Evolutionary conservation across 2,113 vertebrate genomes (phyloP).

Genomic region (Oceanodroma tethys): DNA sequence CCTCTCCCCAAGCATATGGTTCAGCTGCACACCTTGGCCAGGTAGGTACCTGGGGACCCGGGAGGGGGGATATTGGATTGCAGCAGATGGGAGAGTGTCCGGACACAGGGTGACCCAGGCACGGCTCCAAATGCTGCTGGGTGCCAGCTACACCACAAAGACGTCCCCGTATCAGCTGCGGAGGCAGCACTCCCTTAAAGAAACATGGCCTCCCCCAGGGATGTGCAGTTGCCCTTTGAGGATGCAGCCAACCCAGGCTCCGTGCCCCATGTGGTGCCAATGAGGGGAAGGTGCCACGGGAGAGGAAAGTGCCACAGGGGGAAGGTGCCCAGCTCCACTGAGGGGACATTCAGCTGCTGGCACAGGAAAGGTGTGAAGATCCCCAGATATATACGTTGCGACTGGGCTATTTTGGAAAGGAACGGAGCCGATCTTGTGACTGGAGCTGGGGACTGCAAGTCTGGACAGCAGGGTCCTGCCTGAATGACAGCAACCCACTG

Average conservation of each 20-base stretch:
- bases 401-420: conserved; percentile 55
- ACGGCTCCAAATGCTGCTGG: neutral
- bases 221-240: rapidly evolving
- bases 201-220: rapidly evolving
- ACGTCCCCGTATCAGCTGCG: neutral
- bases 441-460: conserved; percentile 30
- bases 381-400: neutral
- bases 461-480: conserved; percentile 23
- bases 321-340: neutral
- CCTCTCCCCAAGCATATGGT: neutral
- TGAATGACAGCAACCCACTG: conserved; percentile 40
- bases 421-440: conserved; percentile 25
- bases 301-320: neutral
- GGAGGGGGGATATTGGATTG: neutral
- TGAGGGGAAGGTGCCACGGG: neutral
- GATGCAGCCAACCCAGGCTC: neutral
- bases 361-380: neutral
- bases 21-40: neutral
- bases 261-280: rapidly evolving
- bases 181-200: neutral
- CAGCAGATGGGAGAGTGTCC: neutral
- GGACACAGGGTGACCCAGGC: neutral
- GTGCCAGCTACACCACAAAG: neutral
- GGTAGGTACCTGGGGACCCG: neutral
- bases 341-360: neutral